phyloP scores from a whole-genome alignment of 2,797 vertebrate species.

The Tapera naevia region DNA sequence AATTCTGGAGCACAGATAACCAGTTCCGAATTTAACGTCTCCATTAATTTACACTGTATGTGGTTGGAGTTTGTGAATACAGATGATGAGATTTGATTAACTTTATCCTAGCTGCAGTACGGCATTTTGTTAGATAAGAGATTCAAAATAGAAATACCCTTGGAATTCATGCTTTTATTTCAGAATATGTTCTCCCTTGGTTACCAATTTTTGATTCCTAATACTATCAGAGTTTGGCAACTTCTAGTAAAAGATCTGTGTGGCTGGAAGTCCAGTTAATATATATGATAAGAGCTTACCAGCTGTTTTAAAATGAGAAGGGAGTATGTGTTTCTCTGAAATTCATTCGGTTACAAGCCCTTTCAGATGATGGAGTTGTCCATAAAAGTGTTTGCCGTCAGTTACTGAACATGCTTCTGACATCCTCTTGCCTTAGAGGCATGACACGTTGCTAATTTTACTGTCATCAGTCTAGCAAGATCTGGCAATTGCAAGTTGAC shows the following conservation, averaged over 20 bases:
- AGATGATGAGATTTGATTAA: constrained; percentile 54
- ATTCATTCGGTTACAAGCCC: not conserved
- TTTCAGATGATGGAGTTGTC: not conserved
- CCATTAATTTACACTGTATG: constrained; percentile 56
- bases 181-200: not conserved
- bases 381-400: not conserved
- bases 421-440: not conserved
- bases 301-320: constrained; percentile 14
- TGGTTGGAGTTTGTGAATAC: constrained; percentile 54
- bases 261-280: not conserved
- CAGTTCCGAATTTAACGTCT: constrained; percentile 44
- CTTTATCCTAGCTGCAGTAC: constrained; percentile 24
- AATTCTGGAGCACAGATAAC: constrained; percentile 46
- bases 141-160: constrained; percentile 46
- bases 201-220: not conserved
- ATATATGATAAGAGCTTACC: not conserved
- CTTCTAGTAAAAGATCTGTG: not conserved
- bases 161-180: constrained; percentile 35
- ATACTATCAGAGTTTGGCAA: not conserved
- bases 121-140: constrained; percentile 45
- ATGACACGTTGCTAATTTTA: not conserved
- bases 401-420: not conserved
- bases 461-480: not conserved
- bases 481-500: not conserved
- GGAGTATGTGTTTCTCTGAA: not conserved